phyloP scores from a whole-genome alignment of 2,797 vertebrate species.

The Brachyrhaphis roseni region DNA sequence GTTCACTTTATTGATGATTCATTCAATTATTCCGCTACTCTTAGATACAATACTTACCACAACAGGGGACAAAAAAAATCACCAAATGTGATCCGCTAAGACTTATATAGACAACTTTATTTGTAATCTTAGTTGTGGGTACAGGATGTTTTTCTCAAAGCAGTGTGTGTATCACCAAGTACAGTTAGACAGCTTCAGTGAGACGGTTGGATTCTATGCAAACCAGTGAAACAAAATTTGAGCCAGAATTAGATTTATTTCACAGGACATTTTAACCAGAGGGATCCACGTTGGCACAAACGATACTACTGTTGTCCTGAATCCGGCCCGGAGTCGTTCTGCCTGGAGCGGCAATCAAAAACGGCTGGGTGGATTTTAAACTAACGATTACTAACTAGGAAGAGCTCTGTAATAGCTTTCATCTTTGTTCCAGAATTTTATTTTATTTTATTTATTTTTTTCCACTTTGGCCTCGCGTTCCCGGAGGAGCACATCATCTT shows the following conservation, averaged over 20 bases:
- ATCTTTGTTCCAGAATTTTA: background rate
- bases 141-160: background rate
- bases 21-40: background rate
- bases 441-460: too few relatives aligned
- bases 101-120: background rate
- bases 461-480: background rate
- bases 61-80: background rate
- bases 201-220: background rate
- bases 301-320: background rate
- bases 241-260: background rate
- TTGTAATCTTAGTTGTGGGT: background rate
- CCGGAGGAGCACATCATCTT: constrained; percentile 11
- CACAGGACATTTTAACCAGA: background rate
- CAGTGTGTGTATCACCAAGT: background rate
- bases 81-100: background rate
- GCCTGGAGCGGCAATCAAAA: background rate
- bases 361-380: background rate
- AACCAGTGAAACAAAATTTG: background rate
- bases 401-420: background rate
- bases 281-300: background rate
- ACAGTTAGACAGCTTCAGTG: background rate
- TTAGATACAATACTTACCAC: background rate
- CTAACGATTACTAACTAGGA: background rate
- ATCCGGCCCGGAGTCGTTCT: background rate
- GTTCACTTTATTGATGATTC: background rate